phyloP scores from a whole-genome alignment of 2,797 vertebrate species.

The Spinus olivaceus region DNA sequence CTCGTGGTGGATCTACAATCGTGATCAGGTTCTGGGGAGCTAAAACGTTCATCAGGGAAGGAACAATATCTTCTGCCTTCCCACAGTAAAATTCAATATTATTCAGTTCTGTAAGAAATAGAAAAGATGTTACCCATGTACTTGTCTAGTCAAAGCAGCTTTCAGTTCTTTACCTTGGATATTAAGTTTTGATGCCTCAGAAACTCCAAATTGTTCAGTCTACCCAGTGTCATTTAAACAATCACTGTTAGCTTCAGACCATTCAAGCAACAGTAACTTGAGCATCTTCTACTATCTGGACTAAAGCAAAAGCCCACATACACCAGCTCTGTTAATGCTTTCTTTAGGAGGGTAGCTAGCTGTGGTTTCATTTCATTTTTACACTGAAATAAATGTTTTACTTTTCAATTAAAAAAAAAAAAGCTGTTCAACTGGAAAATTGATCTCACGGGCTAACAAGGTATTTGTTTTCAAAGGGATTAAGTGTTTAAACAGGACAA shows the following conservation, averaged over 20 bases:
- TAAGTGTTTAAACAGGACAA: background rate
- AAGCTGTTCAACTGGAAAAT: background rate
- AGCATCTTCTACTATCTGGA: background rate
- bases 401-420: background rate
- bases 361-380: background rate
- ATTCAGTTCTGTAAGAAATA: conserved; percentile 76
- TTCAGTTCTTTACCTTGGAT: background rate
- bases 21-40: conserved; percentile 83
- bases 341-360: background rate
- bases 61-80: conserved; percentile 92
- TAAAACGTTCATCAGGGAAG: conserved; percentile 82
- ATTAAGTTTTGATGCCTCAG: background rate
- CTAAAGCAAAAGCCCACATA: background rate
- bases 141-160: background rate
- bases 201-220: background rate
- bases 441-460: background rate
- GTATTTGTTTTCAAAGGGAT: background rate
- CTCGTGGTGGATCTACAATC: conserved; percentile 92
- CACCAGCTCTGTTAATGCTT: background rate
- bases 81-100: conserved; percentile 93
- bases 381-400: background rate
- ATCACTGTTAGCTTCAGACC: background rate
- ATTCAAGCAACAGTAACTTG: background rate
- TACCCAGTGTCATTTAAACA: background rate
- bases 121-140: background rate